Conservation (phyloP, 2,113 vertebrate species). For the Eleginops maclovinus region DNA sequence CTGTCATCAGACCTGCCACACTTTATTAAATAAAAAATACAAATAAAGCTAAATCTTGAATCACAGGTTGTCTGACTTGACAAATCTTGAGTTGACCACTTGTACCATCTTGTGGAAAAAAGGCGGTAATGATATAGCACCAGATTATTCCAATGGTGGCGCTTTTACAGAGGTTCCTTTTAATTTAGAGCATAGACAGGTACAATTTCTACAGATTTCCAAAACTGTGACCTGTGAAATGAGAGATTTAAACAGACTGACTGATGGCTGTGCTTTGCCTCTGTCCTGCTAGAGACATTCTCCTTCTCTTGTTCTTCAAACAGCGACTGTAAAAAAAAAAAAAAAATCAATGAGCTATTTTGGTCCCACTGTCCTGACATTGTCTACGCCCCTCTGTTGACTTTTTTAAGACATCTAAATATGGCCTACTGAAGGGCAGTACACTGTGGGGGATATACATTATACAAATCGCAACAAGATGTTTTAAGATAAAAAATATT, state of each 20-base stretch:
- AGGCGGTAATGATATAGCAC: background rate
- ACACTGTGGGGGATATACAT: too few relatives aligned
- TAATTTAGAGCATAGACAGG: background rate
- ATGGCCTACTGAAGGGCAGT: background rate
- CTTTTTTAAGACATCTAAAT: background rate
- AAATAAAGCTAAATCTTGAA: background rate
- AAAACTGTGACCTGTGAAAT: background rate
- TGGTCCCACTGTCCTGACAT: background rate
- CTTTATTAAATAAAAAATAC: background rate
- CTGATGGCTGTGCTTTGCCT: background rate
- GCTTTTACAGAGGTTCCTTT: background rate
- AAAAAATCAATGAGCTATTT: background rate
- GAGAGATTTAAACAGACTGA: background rate
- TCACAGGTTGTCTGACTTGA: background rate
- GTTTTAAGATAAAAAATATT: background rate
- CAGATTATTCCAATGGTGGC: background rate
- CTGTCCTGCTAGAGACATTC: background rate
- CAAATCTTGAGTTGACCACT: constrained; percentile 7
- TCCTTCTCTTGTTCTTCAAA: background rate
- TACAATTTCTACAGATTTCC: background rate
- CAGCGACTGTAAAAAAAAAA: background rate
- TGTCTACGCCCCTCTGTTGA: background rate
- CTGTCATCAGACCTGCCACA: constrained; percentile 12
- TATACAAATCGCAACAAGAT: background rate
- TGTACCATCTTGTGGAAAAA: constrained; percentile 63